phyloP scores from a whole-genome alignment of 2,797 vertebrate species.

The Distichodus sexfasciatus region DNA sequence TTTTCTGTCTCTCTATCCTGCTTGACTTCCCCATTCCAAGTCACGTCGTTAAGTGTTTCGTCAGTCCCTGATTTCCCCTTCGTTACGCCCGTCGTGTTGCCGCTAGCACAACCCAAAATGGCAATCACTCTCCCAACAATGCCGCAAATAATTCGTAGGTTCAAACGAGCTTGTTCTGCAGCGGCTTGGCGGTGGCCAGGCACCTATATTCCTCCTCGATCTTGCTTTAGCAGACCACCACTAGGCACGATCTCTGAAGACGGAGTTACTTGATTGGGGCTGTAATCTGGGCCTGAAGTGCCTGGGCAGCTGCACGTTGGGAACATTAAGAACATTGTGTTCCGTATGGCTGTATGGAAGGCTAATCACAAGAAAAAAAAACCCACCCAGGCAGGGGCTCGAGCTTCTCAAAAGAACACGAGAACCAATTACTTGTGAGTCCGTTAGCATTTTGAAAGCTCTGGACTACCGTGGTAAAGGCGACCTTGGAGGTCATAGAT shows the following conservation, averaged over 20 bases:
- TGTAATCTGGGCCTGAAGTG: conserved; percentile 35
- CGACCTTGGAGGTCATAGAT: not conserved
- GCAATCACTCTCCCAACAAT: conserved; percentile 18
- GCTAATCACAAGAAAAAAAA: conserved; percentile 50
- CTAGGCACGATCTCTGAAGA: conserved; percentile 26
- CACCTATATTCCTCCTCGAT: not conserved
- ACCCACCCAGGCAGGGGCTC: conserved; percentile 16
- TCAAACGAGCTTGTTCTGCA: not conserved
- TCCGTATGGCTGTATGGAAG: conserved; percentile 20
- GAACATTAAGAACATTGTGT: conserved; percentile 42
- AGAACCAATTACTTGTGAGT: conserved; percentile 4
- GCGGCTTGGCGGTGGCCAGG: not conserved
- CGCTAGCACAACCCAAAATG: not conserved
- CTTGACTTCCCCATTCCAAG: not conserved
- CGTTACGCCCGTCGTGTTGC: not conserved
- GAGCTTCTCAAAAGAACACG: conserved; percentile 13
- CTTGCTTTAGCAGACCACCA: not conserved
- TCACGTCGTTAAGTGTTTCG: not conserved
- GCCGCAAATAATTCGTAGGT: conserved; percentile 5
- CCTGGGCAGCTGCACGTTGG: conserved; percentile 10
- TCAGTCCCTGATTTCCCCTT: not conserved
- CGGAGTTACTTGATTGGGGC: conserved; percentile 30
- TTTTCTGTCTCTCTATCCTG: not conserved
- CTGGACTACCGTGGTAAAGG: not conserved
- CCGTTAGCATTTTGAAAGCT: conserved; percentile 16